Base-by-base conservation (phyloP, 1,140 invertebrate species). In the Drosophila biarmipes region DNA sequence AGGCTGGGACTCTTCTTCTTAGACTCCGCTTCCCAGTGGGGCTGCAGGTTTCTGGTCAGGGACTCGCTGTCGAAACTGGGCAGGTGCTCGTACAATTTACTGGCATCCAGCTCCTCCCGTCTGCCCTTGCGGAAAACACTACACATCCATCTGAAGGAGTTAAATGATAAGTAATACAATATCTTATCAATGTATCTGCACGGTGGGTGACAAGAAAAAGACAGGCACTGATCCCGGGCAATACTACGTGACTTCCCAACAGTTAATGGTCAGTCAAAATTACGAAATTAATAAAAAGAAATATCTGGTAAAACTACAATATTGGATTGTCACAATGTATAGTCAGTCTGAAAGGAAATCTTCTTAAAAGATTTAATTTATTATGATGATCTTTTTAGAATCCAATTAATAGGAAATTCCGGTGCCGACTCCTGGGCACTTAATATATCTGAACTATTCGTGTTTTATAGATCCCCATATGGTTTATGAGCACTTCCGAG, bases 11-110 rank as follows among this genome's bases (percentile, higher is more conserved):
- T 78, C 34, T 90, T 71, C 48, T 91, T 92, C 78, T 93, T 91
- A 14, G 94, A 76, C 73, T 91, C 91, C 55, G 92, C 89, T 11
- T 93, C 92, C 94, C 94, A 94, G 12, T 93, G 84, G 67, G 94
- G 94, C 81, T 96, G 92, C 46, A 94, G 92, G 0, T 74, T 40
- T 31, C 73, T 49, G 7, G 92, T 91, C 12, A 92, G 62, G 93
- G 92, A 78, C 46, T 93, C 89, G 6, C 93, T 93, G 31, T 91
- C 79, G n/a, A 93, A 92, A 7, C 79, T 81, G 40, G 90, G 73
- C 15, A 92, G 68, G 40, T 92, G 82, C 14, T 92, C 86, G 63
- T 93, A 94, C 2, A 94, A 69, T 24, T 93, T 93, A 11, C 78
- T 87, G 12, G 90, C 62, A 31, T 92, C 86, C n/a, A 94, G 73